phyloP scores from a whole-genome alignment of 2,888 invertebrate genomes.

The Eumacrocentrus americanus region DNA sequence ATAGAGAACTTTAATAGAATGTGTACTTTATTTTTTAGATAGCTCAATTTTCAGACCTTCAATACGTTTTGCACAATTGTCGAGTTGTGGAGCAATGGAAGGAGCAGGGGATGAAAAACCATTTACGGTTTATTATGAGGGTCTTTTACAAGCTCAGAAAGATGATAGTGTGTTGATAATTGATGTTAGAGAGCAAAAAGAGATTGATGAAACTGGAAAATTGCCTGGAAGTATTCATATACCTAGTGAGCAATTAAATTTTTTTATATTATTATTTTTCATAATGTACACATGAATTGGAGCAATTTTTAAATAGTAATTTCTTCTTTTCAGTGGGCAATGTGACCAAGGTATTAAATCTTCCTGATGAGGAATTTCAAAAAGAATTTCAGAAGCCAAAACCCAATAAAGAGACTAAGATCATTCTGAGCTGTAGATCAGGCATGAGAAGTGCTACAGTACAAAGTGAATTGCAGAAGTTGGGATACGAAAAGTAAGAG shows the following conservation, averaged over 20 bases:
- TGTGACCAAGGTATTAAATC: conserved; percentile 61
- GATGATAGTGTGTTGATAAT: conserved; percentile 67
- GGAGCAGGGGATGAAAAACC: conserved; percentile 35
- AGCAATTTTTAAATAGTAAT: neutral
- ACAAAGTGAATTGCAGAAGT: conserved; percentile 65
- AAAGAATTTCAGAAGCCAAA: conserved; percentile 66
- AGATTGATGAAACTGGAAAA: conserved; percentile 72
- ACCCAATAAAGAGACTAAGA: conserved; percentile 66
- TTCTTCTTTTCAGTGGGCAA: conserved; percentile 63
- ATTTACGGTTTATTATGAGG: conserved; percentile 45
- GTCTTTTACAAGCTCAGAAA: conserved; percentile 58
- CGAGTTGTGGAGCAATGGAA: conserved; percentile 32
- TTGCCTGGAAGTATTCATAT: conserved; percentile 79
- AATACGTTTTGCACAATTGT: neutral
- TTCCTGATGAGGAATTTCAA: conserved; percentile 66
- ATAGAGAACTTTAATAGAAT: no score
- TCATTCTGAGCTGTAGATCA: conserved; percentile 74
- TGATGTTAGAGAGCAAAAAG: conserved; percentile 78
- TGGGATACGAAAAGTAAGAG: conserved; percentile 69
- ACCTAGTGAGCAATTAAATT: conserved; percentile 70
- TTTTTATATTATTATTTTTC: conserved; percentile 16
- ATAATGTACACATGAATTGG: conserved; percentile 9
- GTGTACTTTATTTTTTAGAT: neutral
- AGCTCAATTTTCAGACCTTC: neutral
- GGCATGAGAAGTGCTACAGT: conserved; percentile 72